Base-by-base conservation (phyloP, 1,140 invertebrate genomes). In the Oreohelix idahoensis region DNA sequence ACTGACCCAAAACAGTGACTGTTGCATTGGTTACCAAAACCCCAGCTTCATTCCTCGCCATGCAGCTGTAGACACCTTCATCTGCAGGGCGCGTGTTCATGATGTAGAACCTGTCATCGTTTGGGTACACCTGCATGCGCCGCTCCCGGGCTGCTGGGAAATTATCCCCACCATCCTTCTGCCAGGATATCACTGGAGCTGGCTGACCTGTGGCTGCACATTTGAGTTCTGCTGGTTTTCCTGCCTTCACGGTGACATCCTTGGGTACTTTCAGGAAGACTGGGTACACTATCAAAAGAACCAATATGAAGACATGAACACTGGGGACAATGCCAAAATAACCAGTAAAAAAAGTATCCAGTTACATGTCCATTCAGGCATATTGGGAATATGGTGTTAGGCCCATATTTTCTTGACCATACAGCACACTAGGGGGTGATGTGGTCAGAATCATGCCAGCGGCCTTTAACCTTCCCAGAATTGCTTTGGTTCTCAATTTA, bases 111-210 rank as follows among this genome's bases (percentile, higher is more conserved):
- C 96, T 95, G 92, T 98, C 96, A 92, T 99, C 97, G 36, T 95
- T 95, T 0, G 96, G 96, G 94, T 97, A 97, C 51, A 98, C 96
- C 91, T 97, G 96, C 95, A 99, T 96, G 36, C 98, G 93, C 58
- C 97, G 94, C 91, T 99, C 97, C 81, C 96, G 94, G 26, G 98
- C 98, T 17, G 98, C 98, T 17, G 97, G 97, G 92, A 99, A 99
- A 92, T 98, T 96, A 91, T 96, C 96, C 15, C 90, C 91, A 8
- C 92, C 92, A 20, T 91, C 92, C 93, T 98, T 97, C 92, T 99
- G 98, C 88, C 97, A 96, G 95, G 97, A 97, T 13, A 96, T 95
- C 85, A 98, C 97, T 51, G 98, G 98, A 39, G 94, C 92, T 0
- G 98, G 98, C 87, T 96, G 95, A 2, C 98, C 98, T 82, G 94